Evolutionary conservation across 2,113 vertebrate genomes (phyloP), one percentile per base, ranked within the genome.

Genomic region (Podarcis raffonei): DNA sequence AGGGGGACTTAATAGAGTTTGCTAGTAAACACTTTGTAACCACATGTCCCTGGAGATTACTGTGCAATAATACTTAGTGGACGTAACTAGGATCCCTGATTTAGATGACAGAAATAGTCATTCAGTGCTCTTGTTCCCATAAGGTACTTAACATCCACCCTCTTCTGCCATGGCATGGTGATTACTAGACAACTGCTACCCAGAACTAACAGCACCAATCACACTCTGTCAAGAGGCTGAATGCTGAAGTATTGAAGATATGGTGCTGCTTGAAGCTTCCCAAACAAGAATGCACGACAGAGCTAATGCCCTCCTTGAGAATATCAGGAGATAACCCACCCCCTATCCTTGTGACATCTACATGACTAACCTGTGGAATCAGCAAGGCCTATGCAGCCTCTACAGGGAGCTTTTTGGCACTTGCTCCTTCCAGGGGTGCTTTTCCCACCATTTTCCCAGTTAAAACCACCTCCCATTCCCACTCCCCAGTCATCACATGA

Each of bases 21-120:
- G 89, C 94, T 94, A 69, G 91, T 95, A 95, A 95, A 95, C 94
- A 95, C 94, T 93, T 87, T 94, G 87, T 88, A 93, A 84, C 93
- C 87, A 68, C 89, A 84, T 81, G 89, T 85, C 88, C 91, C 57
- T 37, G 42, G 37, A 93, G 92, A 94, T 95, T 94, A 94, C 23
- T 15, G 65, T 30, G 20, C 85, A 90, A 94, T 92, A 82, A 90
- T 2, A 83, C 94, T 95, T 90, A 94, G 92, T 92, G 88, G 91
- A 96, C 9, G 71, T 76, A 39, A 91, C 81, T 91, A 80, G 79
- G 42, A 94, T 74, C 85, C 72, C 79, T 0, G 85, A 88, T 87
- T 90, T 88, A 93, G 77, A 72, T 3, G 90, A 91, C 92, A 91
- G 91, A 94, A 95, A 95, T 94, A 96, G 87, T 90, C 79, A 53